Conservation (phyloP, 92 coral and sea anemone genomes). For the Porites evermanni region DNA sequence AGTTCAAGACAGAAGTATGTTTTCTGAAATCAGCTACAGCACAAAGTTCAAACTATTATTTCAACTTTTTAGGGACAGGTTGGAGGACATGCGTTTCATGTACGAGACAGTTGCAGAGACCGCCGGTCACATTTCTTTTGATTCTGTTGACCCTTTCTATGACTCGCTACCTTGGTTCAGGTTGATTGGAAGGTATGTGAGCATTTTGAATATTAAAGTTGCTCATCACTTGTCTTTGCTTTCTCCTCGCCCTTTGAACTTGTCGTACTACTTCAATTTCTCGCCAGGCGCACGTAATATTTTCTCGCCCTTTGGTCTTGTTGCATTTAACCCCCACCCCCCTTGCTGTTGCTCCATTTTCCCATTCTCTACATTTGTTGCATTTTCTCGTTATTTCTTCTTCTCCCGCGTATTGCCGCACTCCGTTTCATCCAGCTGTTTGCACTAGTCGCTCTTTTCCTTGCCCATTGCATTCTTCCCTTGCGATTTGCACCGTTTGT, state of each 20-base stretch:
- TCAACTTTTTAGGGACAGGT: constrained; percentile 67
- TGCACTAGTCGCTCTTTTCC: not conserved
- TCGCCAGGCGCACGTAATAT: no score
- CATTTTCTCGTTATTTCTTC: no score
- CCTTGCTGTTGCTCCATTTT: no score
- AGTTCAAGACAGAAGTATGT: no score
- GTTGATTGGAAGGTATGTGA: constrained; percentile 85
- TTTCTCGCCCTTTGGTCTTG: no score
- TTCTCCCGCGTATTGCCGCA: no score
- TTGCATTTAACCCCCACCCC: no score
- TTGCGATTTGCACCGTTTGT: not conserved
- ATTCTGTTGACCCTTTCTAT: constrained; percentile 91
- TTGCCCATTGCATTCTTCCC: not conserved
- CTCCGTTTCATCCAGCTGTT: no score
- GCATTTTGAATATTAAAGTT: not conserved
- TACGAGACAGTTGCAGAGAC: constrained; percentile 93
- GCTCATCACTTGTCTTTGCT: not conserved
- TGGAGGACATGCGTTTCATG: constrained; percentile 92
- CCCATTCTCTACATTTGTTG: no score
- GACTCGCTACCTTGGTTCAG: constrained; percentile 98
- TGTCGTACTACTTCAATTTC: not conserved
- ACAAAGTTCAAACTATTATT: not conserved
- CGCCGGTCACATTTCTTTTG: constrained; percentile 65
- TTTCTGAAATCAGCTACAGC: not conserved
- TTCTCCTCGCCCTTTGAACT: not conserved